A percentile compares a stretch with the other conserved stretches of the same genome.
phyloP scores from a whole-genome alignment of 2,797 vertebrate genomes.

The Coreius guichenoti region DNA sequence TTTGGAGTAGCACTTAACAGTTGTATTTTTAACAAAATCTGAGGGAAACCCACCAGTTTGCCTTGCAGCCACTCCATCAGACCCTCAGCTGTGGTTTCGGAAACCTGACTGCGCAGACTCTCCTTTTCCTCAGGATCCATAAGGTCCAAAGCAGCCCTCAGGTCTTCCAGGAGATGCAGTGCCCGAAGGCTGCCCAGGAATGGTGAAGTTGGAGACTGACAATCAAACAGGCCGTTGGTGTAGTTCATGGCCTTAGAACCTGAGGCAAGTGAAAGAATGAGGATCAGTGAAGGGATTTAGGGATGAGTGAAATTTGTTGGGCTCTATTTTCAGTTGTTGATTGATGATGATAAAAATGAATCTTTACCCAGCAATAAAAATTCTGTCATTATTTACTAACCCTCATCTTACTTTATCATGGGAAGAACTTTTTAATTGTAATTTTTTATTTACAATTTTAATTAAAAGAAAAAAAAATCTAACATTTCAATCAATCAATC shows the following conservation, averaged over 20 bases:
- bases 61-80: conserved; percentile 91
- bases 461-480: no score
- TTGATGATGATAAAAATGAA: rapidly evolving
- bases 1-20: background rate
- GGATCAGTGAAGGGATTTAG: background rate
- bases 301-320: background rate
- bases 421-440: no score
- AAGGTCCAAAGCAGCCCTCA: conserved; percentile 89
- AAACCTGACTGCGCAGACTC: conserved; percentile 91
- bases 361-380: background rate
- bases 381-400: background rate
- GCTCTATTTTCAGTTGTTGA: background rate
- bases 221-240: conserved; percentile 95
- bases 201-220: conserved; percentile 94
- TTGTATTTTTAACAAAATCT: background rate
- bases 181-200: conserved; percentile 91
- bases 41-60: conserved; percentile 79
- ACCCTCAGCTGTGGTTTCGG: conserved; percentile 88
- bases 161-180: conserved; percentile 92
- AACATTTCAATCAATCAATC: no score
- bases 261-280: conserved; percentile 59
- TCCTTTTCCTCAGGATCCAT: conserved; percentile 93
- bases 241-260: conserved; percentile 98
- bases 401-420: background rate
- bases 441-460: no score